Base-by-base conservation (phyloP, 2,888 invertebrate species). In the Pegoplata infirma region DNA sequence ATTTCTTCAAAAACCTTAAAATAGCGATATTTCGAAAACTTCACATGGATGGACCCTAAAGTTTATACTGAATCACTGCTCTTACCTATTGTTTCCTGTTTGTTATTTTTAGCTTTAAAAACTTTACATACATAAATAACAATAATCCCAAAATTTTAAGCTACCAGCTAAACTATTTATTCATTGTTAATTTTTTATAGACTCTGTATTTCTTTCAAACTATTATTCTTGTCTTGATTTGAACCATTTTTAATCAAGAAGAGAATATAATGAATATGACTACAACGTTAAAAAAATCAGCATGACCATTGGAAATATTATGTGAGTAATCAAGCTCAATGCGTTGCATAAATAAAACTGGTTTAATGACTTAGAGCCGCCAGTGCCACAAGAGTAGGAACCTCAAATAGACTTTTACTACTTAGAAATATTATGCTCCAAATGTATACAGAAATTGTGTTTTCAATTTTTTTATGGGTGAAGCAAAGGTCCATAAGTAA, bases 301-400 rank as follows among this genome's bases (percentile, higher is more conserved):
- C 23, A 49, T 71, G 53, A 19, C 61, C 61, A 71, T 68, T 59
- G 59, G 40, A 14, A 67, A 82, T 80, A 81, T 81, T 83, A 84
- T 84, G 84, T 85, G 84, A 85, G 86, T 85, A 86, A 86, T 86
- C 85, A 85, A 84, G 82, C 83, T 82, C 83, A 84, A 81, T 84
- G 85, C 84, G 84, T 85, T 86, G 85, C 83, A 86, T 85, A 85
- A 85, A 86, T 83, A 83, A 73, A 76, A 81, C 81, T 66, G 77
- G 77, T 80, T 76, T 77, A 77, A 73, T 66, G 72, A 49, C 61
- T 49, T 40, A 66, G 67, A 66, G 63, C 72, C 67, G 47, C 61
- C 58, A 49, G 49, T 66, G 58, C 76, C 53, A 40, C 66, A 67
- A 73, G 36, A 56, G 53, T 63, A 61, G 47, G n/a, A n/a, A n/a